Evolutionary conservation across 2,888 invertebrate genomes (phyloP).

Genomic region (Callyntrura guangdongensis): DNA sequence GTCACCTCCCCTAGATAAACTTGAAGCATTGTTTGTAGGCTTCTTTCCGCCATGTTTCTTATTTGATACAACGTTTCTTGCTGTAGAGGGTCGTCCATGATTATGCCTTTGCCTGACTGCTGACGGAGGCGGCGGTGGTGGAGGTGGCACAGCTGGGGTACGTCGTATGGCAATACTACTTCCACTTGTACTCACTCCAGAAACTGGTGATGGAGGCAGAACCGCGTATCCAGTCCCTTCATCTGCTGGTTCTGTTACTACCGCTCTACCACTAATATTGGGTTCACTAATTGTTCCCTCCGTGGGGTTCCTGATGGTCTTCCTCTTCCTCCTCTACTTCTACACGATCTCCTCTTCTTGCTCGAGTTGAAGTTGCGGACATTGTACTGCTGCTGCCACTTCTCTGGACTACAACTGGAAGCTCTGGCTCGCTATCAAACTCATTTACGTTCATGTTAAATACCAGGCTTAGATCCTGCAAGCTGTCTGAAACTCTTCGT

Average conservation of each 20-base stretch:
- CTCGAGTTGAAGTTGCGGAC: conserved; percentile 2
- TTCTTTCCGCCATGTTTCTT: conserved; percentile 5
- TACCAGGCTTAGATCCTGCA: conserved; percentile 71
- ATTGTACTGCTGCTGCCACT: conserved; percentile 48
- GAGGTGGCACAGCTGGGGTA: neutral
- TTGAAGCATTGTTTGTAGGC: neutral
- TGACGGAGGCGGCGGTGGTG: conserved; percentile 9
- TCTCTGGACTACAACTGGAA: conserved; percentile 33
- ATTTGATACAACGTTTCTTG: neutral
- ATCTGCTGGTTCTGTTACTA: no score
- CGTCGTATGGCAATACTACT: conserved; percentile 31
- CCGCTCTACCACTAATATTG: conserved; percentile 34
- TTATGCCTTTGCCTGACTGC: neutral
- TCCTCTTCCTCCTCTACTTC: conserved; percentile 51
- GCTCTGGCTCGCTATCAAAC: conserved; percentile 57
- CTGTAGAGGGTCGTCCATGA: neutral
- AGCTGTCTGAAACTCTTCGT: conserved; percentile 69
- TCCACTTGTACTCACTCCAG: conserved; percentile 58
- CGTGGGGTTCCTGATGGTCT: neutral
- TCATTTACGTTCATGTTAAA: conserved; percentile 63
- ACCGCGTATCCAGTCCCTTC: neutral
- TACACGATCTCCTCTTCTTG: conserved; percentile 39
- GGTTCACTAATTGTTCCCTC: conserved; percentile 35
- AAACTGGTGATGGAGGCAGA: conserved; percentile 60
- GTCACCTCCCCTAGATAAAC: neutral